Evolutionary conservation across 2,888 invertebrate genomes (phyloP).

Genomic region (Zygogramma bicolorata): DNA sequence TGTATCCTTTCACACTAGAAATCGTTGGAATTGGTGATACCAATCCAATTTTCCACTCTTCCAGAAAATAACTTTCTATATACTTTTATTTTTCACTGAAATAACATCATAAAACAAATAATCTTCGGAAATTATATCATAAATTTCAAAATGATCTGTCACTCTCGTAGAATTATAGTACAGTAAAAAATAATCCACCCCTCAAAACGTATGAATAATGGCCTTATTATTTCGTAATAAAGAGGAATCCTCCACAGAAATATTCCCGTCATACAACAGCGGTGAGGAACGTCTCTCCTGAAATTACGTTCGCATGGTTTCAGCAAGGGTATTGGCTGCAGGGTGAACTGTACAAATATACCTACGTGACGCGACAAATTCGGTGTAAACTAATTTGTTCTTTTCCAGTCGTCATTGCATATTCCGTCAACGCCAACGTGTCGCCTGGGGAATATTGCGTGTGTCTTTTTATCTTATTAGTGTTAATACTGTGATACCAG

Average conservation of each 20-base stretch:
- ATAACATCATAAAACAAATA: too few relatives aligned
- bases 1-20: too few relatives aligned
- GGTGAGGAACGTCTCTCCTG: neutral
- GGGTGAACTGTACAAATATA: conserved; percentile 27
- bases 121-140: too few relatives aligned
- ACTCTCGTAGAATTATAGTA: too few relatives aligned
- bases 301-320: conserved; percentile 10
- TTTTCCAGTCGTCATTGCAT: conserved; percentile 22
- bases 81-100: too few relatives aligned
- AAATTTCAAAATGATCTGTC: too few relatives aligned
- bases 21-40: too few relatives aligned
- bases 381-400: conserved; percentile 36
- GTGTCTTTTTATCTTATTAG: conserved; percentile 17
- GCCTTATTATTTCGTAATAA: neutral
- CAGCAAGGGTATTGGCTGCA: conserved; percentile 2
- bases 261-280: neutral
- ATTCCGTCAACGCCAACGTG: conserved; percentile 14
- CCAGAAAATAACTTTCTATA: too few relatives aligned
- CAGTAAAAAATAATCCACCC: too few relatives aligned
- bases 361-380: conserved; percentile 34
- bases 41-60: too few relatives aligned
- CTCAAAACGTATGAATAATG: neutral
- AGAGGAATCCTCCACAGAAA: neutral
- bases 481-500: conserved; percentile 7
- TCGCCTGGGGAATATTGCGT: neutral